Percentiles rank a stretch among this genome's conserved stretches.
Conservation (phyloP, 2,113 vertebrate species). For the Pseudorectes ferrugineus region DNA sequence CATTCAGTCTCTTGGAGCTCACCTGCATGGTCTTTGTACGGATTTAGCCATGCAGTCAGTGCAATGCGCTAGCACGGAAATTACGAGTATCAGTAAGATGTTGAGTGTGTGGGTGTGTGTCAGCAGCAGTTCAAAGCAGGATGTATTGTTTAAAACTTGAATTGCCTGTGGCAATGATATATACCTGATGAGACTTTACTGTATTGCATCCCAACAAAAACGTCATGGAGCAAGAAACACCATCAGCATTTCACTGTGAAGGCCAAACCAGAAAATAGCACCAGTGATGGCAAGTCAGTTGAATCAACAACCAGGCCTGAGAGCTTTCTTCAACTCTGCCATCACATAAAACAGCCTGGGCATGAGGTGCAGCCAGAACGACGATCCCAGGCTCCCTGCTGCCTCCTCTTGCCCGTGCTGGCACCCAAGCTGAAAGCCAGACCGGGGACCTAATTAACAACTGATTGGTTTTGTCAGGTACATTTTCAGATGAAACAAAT, state of each 20-base stretch:
- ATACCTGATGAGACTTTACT: not conserved
- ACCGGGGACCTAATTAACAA: not conserved
- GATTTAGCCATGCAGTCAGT: not conserved
- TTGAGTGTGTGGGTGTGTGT: not conserved
- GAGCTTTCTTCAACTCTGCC: not conserved
- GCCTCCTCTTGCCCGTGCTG: not conserved
- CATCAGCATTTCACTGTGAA: not conserved
- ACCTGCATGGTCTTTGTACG: not conserved
- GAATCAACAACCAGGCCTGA: not conserved
- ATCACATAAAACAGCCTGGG: not conserved
- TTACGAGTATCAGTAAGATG: not conserved
- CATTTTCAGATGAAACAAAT: not conserved
- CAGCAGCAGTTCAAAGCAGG: not conserved
- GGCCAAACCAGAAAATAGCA: not conserved
- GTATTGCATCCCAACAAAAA: not conserved
- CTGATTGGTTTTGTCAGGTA: not conserved
- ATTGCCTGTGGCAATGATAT: not conserved
- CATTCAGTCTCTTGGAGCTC: not conserved
- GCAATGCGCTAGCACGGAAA: not conserved
- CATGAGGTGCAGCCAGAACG: not conserved
- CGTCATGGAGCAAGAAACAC: not conserved
- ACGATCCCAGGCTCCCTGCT: not conserved
- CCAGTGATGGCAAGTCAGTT: not conserved
- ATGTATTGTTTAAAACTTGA: not conserved
- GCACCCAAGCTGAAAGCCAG: not conserved